These are phyloP conservation scores for Pachydiplax longipennis DNA, from an alignment of 2,888 invertebrate genomes.

Conservation along the genomic window DNA sequence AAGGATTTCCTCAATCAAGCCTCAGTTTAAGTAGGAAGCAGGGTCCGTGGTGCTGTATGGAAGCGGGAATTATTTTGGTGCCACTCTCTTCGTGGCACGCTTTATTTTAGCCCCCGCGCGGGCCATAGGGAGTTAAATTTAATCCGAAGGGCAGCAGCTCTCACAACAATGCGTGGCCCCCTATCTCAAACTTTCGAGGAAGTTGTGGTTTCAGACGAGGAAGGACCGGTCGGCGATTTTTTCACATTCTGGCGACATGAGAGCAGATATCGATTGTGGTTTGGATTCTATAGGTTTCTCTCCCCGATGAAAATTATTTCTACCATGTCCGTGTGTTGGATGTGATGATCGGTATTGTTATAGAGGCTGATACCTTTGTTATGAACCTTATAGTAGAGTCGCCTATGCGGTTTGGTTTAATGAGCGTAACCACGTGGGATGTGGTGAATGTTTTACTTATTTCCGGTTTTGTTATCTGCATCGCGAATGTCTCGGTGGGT, in stretches of 20 bases:
- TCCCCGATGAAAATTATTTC: too few species aligned
- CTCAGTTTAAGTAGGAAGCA: slow-evolving; percentile 25
- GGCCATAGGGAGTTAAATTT: not conserved
- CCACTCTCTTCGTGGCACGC: not conserved
- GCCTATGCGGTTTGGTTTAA: too few species aligned
- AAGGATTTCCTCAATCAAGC: slow-evolving; percentile 33
- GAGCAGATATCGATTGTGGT: too few species aligned
- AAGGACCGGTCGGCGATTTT: not conserved
- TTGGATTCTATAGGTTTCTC: too few species aligned
- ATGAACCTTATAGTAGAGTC: too few species aligned
- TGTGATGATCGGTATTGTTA: too few species aligned
- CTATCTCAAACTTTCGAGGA: not conserved
- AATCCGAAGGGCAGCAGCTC: not conserved
- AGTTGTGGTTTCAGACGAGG: not conserved
- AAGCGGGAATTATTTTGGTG: not conserved
- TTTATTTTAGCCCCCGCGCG: not conserved
- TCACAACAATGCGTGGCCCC: not conserved
- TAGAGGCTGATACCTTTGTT: too few species aligned
- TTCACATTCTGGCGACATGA: not conserved
- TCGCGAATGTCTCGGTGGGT: too few species aligned
- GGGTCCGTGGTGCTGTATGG: not conserved
- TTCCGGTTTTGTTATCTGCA: too few species aligned
- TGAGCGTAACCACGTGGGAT: too few species aligned
- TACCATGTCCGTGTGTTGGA: too few species aligned
- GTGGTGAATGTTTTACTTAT: too few species aligned